Evolutionary conservation across 2,888 invertebrate species (phyloP).

Genomic region (Melinopterus prodromus): DNA sequence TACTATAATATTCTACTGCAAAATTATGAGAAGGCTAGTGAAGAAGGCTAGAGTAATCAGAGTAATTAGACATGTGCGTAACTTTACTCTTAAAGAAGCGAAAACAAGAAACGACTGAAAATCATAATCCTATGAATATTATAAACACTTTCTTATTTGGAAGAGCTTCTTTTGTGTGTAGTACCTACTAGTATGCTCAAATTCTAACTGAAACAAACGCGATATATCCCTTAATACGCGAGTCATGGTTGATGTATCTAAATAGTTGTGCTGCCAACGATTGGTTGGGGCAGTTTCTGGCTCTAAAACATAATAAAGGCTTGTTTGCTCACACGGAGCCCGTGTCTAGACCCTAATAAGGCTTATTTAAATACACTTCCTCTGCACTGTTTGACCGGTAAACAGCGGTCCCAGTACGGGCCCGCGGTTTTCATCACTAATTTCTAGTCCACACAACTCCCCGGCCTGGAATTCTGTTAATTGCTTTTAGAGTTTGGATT

Average conservation of each 20-base stretch:
- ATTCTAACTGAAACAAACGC: no score
- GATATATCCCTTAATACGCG: no score
- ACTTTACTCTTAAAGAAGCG: no score
- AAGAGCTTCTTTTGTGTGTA: no score
- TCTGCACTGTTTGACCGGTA: conserved; percentile 52
- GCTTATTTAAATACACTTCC: conserved; percentile 55
- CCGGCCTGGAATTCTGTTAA: conserved; percentile 54
- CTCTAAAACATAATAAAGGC: conserved; percentile 50
- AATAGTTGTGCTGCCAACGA: not conserved
- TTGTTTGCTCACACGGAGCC: conserved; percentile 45
- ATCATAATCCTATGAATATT: no score
- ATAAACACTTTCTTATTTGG: no score
- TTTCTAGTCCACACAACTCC: conserved; percentile 53
- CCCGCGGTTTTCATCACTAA: conserved; percentile 55
- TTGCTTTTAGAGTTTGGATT: conserved; percentile 54
- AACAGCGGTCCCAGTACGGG: conserved; percentile 42
- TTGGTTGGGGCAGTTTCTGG: conserved; percentile 28
- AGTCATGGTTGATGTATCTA: not conserved
- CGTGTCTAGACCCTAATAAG: conserved; percentile 53
- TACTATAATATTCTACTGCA: no score
- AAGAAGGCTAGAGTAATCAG: no score
- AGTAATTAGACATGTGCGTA: no score
- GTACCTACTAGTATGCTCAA: no score
- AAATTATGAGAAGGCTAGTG: no score
- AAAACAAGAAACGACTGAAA: no score